Conservation (phyloP, 2,113 vertebrate genomes). For the Phalacrocorax aristotelis region DNA sequence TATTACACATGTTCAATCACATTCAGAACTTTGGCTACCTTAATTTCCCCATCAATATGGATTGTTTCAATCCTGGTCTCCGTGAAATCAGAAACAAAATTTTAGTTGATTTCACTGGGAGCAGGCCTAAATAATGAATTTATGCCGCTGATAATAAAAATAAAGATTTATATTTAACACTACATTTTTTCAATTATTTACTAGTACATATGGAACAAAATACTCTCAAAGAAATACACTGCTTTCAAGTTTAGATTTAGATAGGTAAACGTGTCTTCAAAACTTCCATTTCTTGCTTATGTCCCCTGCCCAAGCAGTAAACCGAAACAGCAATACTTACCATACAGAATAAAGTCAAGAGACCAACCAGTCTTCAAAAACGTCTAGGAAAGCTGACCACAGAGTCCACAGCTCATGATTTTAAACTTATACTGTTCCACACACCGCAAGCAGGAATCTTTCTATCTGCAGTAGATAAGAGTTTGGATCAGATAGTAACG, state of each 20-base stretch:
- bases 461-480: background rate
- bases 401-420: constrained; percentile 75
- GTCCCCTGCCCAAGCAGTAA: constrained; percentile 85
- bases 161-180: background rate
- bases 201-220: background rate
- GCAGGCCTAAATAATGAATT: background rate
- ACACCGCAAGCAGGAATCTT: background rate
- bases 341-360: constrained; percentile 84
- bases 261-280: constrained; percentile 54
- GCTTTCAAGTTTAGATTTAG: background rate
- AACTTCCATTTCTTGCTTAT: constrained; percentile 82
- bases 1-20: background rate
- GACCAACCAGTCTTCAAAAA: constrained; percentile 81
- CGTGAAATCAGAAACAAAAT: background rate
- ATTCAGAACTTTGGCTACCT: background rate
- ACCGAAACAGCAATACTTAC: constrained; percentile 84
- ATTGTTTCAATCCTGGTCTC: background rate
- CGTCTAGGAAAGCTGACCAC: constrained; percentile 82
- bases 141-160: background rate
- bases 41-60: background rate
- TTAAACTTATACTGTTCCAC: background rate
- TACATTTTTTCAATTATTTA: background rate
- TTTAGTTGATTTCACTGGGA: background rate
- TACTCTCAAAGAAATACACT: background rate
- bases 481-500: background rate